Conservation (phyloP, 2,888 invertebrate species). For the Ashinkailepas kermadecensis region DNA sequence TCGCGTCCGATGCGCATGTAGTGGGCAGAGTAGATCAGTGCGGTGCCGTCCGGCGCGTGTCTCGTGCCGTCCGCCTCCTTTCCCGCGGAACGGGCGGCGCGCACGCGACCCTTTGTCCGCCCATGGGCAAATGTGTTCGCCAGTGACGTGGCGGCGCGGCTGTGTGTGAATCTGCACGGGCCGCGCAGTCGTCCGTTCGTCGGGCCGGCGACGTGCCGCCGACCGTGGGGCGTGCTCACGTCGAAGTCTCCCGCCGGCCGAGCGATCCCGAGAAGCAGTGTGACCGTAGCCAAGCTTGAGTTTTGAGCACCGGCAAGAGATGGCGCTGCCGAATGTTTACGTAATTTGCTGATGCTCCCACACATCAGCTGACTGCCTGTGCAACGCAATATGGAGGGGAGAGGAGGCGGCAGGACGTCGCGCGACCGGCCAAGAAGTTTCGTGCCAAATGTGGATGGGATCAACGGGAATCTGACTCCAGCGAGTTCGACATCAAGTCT, state of each 20-base stretch:
- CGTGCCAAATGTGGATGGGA: neutral
- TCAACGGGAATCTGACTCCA: conserved; percentile 24
- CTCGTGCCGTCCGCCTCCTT: neutral
- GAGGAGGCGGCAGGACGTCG: neutral
- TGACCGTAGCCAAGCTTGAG: neutral
- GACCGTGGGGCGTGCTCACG: neutral
- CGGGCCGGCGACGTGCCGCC: too few relatives aligned
- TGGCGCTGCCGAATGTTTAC: neutral
- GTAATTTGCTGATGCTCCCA: neutral
- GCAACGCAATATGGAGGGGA: conserved; percentile 8
- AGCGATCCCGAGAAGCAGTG: neutral
- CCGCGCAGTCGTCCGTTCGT: too few relatives aligned
- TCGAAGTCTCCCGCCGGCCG: neutral
- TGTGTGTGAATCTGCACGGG: too few relatives aligned
- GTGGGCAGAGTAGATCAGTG: conserved; percentile 12
- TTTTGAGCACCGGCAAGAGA: neutral
- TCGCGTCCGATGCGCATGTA: conserved; percentile 16
- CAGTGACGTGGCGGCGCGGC: too few relatives aligned
- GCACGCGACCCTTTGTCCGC: too few relatives aligned
- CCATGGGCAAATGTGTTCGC: too few relatives aligned
- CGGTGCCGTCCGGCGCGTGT: neutral
- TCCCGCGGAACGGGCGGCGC: neutral
- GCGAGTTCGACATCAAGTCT: conserved; percentile 27
- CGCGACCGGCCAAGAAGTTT: neutral
- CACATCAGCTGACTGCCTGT: neutral